phyloP scores from a whole-genome alignment of 2,888 invertebrate genomes.

The Polydrusus cervinus region DNA sequence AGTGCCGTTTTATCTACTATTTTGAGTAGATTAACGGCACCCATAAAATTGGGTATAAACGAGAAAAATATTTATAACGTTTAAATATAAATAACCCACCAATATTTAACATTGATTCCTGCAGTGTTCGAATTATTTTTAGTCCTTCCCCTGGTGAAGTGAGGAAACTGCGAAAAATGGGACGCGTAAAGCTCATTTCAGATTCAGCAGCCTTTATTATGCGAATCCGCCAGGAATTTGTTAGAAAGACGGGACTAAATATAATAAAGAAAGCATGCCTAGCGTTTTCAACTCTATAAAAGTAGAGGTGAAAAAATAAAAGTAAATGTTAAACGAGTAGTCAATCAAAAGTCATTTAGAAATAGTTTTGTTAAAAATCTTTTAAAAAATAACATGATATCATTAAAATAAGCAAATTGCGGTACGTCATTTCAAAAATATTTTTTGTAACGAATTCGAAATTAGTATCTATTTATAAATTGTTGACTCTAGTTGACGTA shows the following conservation, averaged over 20 bases:
- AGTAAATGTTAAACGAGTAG: slow-evolving; percentile 6
- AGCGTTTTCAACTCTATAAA: slow-evolving; percentile 20
- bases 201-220: slow-evolving; percentile 54
- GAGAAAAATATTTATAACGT: no score
- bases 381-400: no score
- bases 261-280: slow-evolving; percentile 46
- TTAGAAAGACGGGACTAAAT: slow-evolving; percentile 50
- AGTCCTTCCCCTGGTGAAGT: slow-evolving; percentile 14
- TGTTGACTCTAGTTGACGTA: no score
- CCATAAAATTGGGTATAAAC: no score
- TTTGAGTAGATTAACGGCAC: no score
- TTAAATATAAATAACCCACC: no score
- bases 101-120: no score
- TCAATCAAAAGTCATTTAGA: neutral
- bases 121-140: slow-evolving; percentile 2
- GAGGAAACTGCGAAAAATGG: slow-evolving; percentile 33
- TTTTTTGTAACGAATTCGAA: no score
- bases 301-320: slow-evolving; percentile 14
- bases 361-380: neutral
- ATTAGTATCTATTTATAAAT: no score
- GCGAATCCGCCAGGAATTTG: slow-evolving; percentile 54
- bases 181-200: slow-evolving; percentile 53
- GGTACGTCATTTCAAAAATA: no score
- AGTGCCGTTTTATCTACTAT: no score
- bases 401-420: no score